Evolutionary conservation across 2,797 vertebrate species (phyloP).

Genomic region (Sebastes taczanowskii): DNA sequence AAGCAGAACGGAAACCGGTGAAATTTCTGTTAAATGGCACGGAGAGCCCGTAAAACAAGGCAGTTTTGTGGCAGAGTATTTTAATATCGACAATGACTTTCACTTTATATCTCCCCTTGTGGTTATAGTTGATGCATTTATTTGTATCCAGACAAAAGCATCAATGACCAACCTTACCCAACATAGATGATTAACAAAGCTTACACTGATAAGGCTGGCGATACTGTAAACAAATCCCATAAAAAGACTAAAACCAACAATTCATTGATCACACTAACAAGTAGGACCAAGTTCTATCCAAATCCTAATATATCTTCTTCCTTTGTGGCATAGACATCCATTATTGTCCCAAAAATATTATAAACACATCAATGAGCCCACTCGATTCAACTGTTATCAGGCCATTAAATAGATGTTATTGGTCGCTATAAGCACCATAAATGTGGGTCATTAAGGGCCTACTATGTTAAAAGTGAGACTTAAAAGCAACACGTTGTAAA

Average conservation of each 20-base stretch:
- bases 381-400: too few relatives aligned
- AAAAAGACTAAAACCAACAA: not conserved
- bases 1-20: not conserved
- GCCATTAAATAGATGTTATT: too few relatives aligned
- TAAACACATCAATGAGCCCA: not conserved
- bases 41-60: not conserved
- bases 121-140: not conserved
- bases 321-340: not conserved
- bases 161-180: not conserved
- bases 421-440: too few relatives aligned
- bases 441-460: too few relatives aligned
- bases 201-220: not conserved
- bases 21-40: not conserved
- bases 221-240: not conserved
- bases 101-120: not conserved
- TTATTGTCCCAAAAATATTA: not conserved
- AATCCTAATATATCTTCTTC: not conserved
- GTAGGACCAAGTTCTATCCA: not conserved
- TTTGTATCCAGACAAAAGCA: not conserved
- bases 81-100: not conserved
- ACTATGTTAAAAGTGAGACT: too few relatives aligned
- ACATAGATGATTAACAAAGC: not conserved
- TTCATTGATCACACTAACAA: not conserved
- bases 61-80: not conserved
- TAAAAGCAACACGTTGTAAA: too few relatives aligned